Evolutionary conservation across 2,113 vertebrate species (phyloP).

Genomic region (Chinchilla lanigera): DNA sequence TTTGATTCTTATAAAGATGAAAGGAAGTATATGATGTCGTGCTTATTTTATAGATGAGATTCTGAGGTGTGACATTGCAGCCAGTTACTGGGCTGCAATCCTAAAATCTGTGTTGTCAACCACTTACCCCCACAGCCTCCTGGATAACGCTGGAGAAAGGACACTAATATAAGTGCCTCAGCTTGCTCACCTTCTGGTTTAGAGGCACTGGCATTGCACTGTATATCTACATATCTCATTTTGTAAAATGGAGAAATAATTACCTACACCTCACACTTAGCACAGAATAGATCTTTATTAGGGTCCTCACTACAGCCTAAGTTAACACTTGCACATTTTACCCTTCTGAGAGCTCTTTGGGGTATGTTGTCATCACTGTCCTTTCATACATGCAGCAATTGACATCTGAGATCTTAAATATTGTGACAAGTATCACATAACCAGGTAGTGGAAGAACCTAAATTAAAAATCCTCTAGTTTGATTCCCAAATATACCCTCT

Average conservation of each 20-base stretch:
- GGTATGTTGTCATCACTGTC: background rate
- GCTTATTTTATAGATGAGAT: background rate
- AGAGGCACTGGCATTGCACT: background rate
- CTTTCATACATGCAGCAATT: background rate
- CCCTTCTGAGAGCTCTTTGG: background rate
- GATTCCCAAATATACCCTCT: background rate
- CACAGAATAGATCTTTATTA: background rate
- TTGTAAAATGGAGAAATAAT: background rate
- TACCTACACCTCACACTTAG: background rate
- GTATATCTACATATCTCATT: accelerated
- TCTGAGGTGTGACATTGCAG: background rate
- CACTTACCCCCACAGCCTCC: background rate
- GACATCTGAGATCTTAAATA: background rate
- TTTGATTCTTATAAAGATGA: background rate
- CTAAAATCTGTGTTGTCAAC: background rate
- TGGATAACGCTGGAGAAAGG: background rate
- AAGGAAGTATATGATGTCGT: background rate
- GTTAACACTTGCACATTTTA: background rate
- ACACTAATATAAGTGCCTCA: too few species aligned
- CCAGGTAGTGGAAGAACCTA: background rate
- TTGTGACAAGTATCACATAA: background rate
- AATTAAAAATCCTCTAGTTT: background rate
- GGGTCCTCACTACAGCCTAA: background rate
- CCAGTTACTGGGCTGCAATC: background rate
- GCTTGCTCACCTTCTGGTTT: background rate